phyloP scores from a whole-genome alignment of 2,888 invertebrate species.

The Idaea aversata region DNA sequence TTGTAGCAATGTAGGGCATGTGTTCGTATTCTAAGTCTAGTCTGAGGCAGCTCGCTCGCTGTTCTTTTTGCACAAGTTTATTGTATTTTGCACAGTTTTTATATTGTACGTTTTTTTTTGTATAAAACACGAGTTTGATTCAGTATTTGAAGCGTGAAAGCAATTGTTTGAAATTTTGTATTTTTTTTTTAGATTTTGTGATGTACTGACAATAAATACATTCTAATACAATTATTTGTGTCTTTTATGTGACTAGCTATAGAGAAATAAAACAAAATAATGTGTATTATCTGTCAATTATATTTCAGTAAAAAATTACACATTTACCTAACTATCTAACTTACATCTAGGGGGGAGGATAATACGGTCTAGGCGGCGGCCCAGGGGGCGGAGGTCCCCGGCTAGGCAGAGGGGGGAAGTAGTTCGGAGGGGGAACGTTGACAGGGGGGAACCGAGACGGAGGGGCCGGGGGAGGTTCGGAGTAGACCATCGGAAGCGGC shows the following conservation, averaged over 20 bases:
- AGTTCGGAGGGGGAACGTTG: slow-evolving; percentile 66
- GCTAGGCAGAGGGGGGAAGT: slow-evolving; percentile 54
- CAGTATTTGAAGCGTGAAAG: not conserved
- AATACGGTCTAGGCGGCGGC: slow-evolving; percentile 63
- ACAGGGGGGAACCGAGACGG: slow-evolving; percentile 52
- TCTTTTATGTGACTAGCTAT: slow-evolving; percentile 19
- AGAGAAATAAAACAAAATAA: slow-evolving; percentile 34
- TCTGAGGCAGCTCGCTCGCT: slow-evolving; percentile 34
- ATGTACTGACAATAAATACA: slow-evolving; percentile 56
- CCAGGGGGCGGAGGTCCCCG: slow-evolving; percentile 51
- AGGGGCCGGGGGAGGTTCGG: slow-evolving; percentile 66
- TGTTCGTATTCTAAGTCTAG: slow-evolving; percentile 34
- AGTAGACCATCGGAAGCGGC: slow-evolving; percentile 57
- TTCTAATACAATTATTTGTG: slow-evolving; percentile 31
- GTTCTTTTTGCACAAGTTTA: slow-evolving; percentile 38
- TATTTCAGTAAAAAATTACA: slow-evolving; percentile 70
- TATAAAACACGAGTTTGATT: not conserved
- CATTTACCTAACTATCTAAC: slow-evolving; percentile 42
- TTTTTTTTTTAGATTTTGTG: slow-evolving; percentile 21
- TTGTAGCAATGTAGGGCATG: not conserved
- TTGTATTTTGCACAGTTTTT: slow-evolving; percentile 12
- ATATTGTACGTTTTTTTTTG: slow-evolving; percentile 1
- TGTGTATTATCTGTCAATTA: slow-evolving; percentile 47
- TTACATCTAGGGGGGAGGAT: slow-evolving; percentile 63
- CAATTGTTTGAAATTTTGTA: slow-evolving; percentile 16